Conservation (phyloP, 2,888 invertebrate species). For the Ethmia dodecea region DNA sequence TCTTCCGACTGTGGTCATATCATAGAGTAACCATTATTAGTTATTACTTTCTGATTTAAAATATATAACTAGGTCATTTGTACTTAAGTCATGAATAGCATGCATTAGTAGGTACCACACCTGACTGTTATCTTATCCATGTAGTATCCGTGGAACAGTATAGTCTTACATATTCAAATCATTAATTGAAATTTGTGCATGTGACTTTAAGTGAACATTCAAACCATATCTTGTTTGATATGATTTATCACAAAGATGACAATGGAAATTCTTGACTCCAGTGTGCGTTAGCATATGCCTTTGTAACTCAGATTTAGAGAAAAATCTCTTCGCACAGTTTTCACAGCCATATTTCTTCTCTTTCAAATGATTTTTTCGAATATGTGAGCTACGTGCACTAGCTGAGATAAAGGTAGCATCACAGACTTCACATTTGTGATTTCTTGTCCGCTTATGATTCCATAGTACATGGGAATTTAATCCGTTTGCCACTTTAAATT, state of each 20-base stretch:
- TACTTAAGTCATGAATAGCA: too few species aligned
- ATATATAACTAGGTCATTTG: too few species aligned
- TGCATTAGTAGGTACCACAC: too few species aligned
- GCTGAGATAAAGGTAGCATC: slow-evolving; percentile 68
- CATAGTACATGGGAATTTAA: slow-evolving; percentile 64
- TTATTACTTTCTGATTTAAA: too few species aligned
- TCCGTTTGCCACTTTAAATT: slow-evolving; percentile 66
- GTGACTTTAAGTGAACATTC: slow-evolving; percentile 68
- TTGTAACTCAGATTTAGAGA: slow-evolving; percentile 64
- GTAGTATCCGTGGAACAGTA: too few species aligned
- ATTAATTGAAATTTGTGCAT: slow-evolving; percentile 40
- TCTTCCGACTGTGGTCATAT: too few species aligned
- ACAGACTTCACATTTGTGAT: slow-evolving; percentile 67
- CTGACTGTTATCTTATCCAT: too few species aligned
- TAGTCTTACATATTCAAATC: slow-evolving; percentile 36
- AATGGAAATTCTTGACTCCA: slow-evolving; percentile 69
- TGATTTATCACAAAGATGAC: slow-evolving; percentile 66
- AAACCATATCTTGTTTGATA: slow-evolving; percentile 69
- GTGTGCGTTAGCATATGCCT: slow-evolving; percentile 66
- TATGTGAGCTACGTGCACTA: slow-evolving; percentile 62
- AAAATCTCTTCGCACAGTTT: slow-evolving; percentile 63
- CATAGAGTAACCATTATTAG: too few species aligned
- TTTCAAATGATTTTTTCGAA: slow-evolving; percentile 65
- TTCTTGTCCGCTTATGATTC: slow-evolving; percentile 67
- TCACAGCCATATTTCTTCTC: slow-evolving; percentile 70